Base-by-base conservation (phyloP, 2,888 invertebrate genomes). In the Stenoptilia bipunctidactyla region DNA sequence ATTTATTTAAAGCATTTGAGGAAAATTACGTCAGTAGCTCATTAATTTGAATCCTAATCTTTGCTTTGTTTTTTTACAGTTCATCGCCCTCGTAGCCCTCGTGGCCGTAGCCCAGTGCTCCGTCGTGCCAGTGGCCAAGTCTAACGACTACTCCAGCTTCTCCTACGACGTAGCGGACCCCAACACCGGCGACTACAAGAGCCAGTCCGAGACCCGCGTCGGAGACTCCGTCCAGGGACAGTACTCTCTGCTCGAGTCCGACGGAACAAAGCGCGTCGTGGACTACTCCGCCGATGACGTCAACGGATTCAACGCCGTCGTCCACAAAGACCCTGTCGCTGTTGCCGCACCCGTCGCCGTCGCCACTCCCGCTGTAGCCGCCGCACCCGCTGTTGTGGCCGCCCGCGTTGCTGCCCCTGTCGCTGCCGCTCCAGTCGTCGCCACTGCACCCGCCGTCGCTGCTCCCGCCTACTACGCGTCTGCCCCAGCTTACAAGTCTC, bases 301-400 rank as follows among this genome's bases (percentile, higher is more conserved):
- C 41, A 84, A 86, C 50, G 86, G 87, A 13, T 87, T 87, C 68
- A 87, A 86, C 68, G 87, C 87, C 27, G 76, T 86, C 13, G 87
- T 87, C 15, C 79, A 82, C 52, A 85, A 85, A 46, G 85, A 85
- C 47, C 76, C 87, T 20, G 73, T 65, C 27, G 61, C 71, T 35
- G 59, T 67, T 2, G 55, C 76, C 15, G 56, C 68, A 1, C 66
- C 73, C 2, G 56, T 68, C 1, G 56, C 68, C 1, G 66, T 68
- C 15, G 51, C 50, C 1, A 44, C 53, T 1, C 39, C 37, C 13
- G 40, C 30, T n/a, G 42, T 38, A 6, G 38, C 49, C 13, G 50
- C 53, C 4, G 42, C 56, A 2, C 52, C 55, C 8, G 52, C 56
- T 2, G 51, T 54, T n/a, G 52, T 51, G 8, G 47, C 15, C 33